These are phyloP conservation scores for Mesorhabditis sp. DNA, from an alignment of 2,888 invertebrate species.

Conservation along the genomic window DNA sequence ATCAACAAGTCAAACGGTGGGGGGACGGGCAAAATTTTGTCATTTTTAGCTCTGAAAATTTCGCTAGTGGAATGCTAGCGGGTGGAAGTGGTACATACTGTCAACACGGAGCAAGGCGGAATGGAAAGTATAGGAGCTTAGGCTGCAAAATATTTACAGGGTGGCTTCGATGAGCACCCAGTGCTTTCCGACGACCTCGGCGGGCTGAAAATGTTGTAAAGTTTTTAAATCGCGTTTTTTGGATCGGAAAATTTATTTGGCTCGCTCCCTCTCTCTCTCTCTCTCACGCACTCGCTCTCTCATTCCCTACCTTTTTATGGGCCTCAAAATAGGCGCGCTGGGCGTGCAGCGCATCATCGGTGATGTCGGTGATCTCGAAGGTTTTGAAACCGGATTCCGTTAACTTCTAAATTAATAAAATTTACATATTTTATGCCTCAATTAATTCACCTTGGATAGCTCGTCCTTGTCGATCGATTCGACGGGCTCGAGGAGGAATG, in stretches of 20 bases:
- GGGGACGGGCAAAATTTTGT: too few relatives aligned
- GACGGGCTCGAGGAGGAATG: conserved; percentile 36
- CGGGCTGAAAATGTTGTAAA: conserved; percentile 14
- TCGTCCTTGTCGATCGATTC: conserved; percentile 20
- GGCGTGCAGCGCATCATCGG: conserved; percentile 21
- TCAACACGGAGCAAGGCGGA: not conserved
- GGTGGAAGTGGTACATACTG: not conserved
- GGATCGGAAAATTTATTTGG: conserved; percentile 13
- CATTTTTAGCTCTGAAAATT: too few relatives aligned
- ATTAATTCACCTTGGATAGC: conserved; percentile 15
- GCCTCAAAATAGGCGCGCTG: conserved; percentile 32
- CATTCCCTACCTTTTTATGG: conserved; percentile 20
- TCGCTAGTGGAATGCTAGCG: too few relatives aligned
- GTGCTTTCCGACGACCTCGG: conserved; percentile 12
- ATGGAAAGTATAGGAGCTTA: not conserved
- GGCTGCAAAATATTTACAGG: conserved; percentile 17
- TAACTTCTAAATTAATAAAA: conserved; percentile 10
- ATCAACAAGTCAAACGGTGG: too few relatives aligned
- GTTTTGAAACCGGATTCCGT: conserved; percentile 16
- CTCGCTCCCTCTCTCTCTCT: conserved; percentile 11
- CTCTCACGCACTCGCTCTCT: conserved; percentile 11
- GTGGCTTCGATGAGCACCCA: conserved; percentile 25
- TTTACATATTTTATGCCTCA: not conserved
- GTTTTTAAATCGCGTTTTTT: too few relatives aligned
- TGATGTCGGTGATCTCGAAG: conserved; percentile 25